phyloP scores from a whole-genome alignment of 2,888 invertebrate genomes.

The Synanthedon andrenaeformis region DNA sequence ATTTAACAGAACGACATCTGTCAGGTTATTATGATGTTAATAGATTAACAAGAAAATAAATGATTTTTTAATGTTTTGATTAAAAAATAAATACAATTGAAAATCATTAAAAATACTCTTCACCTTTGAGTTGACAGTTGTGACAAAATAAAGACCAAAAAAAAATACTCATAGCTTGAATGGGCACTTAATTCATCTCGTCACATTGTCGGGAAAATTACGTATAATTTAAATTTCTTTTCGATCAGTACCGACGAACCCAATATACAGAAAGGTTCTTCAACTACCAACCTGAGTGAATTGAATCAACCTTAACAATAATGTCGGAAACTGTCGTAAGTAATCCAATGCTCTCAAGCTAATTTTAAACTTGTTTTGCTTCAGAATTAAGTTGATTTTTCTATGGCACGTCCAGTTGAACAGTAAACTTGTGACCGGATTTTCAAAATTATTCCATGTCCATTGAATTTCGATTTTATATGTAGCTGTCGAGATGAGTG shows the following conservation, averaged over 20 bases:
- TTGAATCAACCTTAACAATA: background rate
- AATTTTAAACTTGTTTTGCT: no score
- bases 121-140: no score
- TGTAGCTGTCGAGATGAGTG: background rate
- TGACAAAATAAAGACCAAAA: no score
- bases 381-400: no score
- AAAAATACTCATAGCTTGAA: no score
- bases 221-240: background rate
- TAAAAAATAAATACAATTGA: no score
- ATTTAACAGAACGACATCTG: no score
- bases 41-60: no score
- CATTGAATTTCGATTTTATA: background rate
- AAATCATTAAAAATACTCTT: no score
- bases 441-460: background rate
- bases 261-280: background rate
- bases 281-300: background rate
- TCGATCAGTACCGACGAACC: background rate
- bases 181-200: background rate
- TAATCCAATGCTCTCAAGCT: background rate
- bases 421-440: background rate
- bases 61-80: no score
- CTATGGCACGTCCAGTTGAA: no score
- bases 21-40: no score
- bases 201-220: background rate
- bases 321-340: background rate